A percentile compares a stretch with the other conserved stretches of the same genome.
phyloP scores from a whole-genome alignment of 1,140 invertebrate genomes.

The Lamellibrachia luymesi region DNA sequence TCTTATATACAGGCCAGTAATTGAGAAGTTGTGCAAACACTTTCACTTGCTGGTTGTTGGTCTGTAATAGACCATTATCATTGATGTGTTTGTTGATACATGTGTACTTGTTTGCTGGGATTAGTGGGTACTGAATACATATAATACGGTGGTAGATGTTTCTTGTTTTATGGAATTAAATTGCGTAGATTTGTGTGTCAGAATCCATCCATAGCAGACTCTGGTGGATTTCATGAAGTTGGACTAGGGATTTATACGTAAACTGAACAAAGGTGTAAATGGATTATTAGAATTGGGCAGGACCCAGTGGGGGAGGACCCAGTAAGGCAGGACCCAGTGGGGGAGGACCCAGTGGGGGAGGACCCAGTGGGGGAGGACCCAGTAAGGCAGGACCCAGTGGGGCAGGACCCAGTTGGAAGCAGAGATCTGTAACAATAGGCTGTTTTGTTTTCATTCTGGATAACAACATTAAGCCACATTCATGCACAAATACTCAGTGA shows the following conservation, averaged over 20 bases:
- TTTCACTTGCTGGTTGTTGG: neutral
- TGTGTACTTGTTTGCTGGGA: neutral
- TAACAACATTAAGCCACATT: too few relatives aligned
- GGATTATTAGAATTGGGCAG: neutral
- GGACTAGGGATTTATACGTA: neutral
- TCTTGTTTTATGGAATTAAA: neutral
- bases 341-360: too few relatives aligned
- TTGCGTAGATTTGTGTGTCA: neutral
- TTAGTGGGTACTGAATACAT: neutral
- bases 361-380: too few relatives aligned
- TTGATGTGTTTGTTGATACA: too few relatives aligned
- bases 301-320: too few relatives aligned
- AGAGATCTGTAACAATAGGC: too few relatives aligned
- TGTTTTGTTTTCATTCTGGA: too few relatives aligned
- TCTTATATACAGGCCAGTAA: slow-evolving; percentile 30
- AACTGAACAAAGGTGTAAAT: neutral
- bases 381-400: too few relatives aligned
- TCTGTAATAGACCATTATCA: neutral
- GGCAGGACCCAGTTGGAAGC: too few relatives aligned
- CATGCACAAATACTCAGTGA: too few relatives aligned
- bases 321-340: too few relatives aligned
- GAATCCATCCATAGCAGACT: neutral
- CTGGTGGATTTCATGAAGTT: neutral
- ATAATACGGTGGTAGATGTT: neutral
- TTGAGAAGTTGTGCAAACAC: neutral